Evolutionary conservation across 2,113 vertebrate species (phyloP), one percentile per base, ranked within the genome.

Genomic region (Mormyrus lacerda): DNA sequence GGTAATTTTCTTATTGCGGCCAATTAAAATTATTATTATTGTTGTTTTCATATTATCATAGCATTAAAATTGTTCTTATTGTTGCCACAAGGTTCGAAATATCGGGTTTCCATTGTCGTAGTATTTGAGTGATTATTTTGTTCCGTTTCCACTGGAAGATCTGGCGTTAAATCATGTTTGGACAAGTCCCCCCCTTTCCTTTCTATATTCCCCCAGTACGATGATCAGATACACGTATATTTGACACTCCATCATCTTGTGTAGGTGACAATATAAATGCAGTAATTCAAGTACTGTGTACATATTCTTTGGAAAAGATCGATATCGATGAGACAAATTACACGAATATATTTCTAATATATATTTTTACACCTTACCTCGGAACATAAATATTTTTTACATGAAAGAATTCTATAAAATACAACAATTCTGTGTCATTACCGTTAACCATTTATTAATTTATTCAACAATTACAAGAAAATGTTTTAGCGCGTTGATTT

Each of bases 191-290:
- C 13, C 15, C 31, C 35, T 5, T 19, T 69, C 61, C 15, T 79
- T 79, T 79, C 35, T 79, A 79, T 76, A 42, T 8, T 19, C 73
- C 73, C 35, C 73, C 73, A 79, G 73, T 42, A 79, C 31, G 73
- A 42, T 39, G 35, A 42, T 79, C 73, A 79, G 73, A 79, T 79
- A 19, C 73, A 42, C 35, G 13, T 42, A 79, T 79, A 39, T 79
- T 79, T 79, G 35, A 79, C 15, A 79, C 73, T 79, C 73, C 31
- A 79, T 79, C 73, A 79, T 76, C 69, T 76, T 79, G 73, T 79
- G 73, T 79, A 79, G 73, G 31, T 79, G 35, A 79, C 31, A 79
- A 42, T 79, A 79, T 79, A 35, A 42, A 42, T 35, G 73, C 73
- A 17, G 65, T 73, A 42, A 39, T 35, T 79, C 73, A 42, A 79